Base-by-base conservation (phyloP, 1,140 invertebrate species). In the Ceratosolen solmsi region DNA sequence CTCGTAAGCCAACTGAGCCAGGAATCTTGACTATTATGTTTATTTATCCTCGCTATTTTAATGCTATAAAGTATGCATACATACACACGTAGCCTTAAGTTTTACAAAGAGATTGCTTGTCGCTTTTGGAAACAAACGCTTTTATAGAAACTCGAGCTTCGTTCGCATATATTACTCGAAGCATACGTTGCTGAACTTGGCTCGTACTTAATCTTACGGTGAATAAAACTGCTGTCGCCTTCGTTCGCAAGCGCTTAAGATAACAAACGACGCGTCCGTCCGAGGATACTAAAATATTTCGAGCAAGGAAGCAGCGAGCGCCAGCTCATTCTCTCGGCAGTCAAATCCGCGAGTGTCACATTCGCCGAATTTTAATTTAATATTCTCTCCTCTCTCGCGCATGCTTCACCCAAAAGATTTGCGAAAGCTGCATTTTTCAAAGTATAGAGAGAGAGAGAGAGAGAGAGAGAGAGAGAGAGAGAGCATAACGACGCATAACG, bases 351-450 rank as follows among this genome's bases (percentile, higher is more conserved):
- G 27, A 11, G 20, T 63, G 41, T 38, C 38, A 30, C 17, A 71
- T 72, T 71, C 49, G 71, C 27, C 5, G 36, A 58, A 71, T 58
- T 79, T 79, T 41, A 71, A 71, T 79, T 71, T 41, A 27, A 68
- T 20, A 72, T 79, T 71, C 27, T 30, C 38, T 22, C 49, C 11
- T 36, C n/a, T 15, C 54, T 15, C 65, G 11, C 41, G 68, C 60
- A n/a, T n/a, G n/a, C n/a, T n/a, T n/a, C n/a, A n/a, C n/a, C n/a
- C n/a, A 65, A 78, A 78, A 77, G 27, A 33, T 68, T 68, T n/a
- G n/a, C n/a, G n/a, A n/a, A n/a, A n/a, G n/a, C n/a, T n/a, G n/a
- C n/a, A n/a, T n/a, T n/a, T n/a, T n/a, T n/a, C n/a, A n/a, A n/a
- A n/a, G n/a, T n/a, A n/a, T n/a, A n/a, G n/a, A n/a, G n/a, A n/a